Conservation (phyloP, 2,797 vertebrate species). For the Darevskia nairensis region DNA sequence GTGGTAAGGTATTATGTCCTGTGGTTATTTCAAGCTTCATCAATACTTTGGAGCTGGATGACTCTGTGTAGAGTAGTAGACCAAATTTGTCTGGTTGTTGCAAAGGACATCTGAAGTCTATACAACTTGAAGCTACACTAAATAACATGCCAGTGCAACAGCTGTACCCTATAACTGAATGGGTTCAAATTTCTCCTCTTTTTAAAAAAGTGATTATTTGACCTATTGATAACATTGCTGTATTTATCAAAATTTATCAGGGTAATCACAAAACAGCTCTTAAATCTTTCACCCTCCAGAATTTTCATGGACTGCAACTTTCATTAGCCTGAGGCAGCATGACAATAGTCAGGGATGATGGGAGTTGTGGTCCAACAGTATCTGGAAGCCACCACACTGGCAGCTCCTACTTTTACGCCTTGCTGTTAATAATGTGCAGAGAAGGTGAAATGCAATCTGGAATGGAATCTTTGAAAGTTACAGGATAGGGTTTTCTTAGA, state of each 20-base stretch:
- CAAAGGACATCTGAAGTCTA: too few relatives aligned
- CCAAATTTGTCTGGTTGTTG: too few relatives aligned
- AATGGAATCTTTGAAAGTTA: constrained; percentile 1
- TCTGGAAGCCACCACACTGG: too few relatives aligned
- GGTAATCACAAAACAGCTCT: not conserved
- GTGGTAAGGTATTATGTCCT: too few relatives aligned
- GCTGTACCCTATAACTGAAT: too few relatives aligned
- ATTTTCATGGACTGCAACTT: not conserved
- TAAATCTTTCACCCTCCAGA: not conserved
- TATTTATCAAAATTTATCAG: not conserved
- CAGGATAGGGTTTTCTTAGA: constrained; percentile 24
- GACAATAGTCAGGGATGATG: not conserved
- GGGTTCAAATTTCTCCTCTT: not conserved
- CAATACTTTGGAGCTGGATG: not conserved
- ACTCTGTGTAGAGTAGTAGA: not conserved
- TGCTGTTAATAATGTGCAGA: not conserved
- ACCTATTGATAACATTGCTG: not conserved
- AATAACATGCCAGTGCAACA: too few relatives aligned
- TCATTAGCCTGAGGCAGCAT: not conserved
- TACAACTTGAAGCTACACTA: too few relatives aligned
- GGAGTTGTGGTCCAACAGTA: too few relatives aligned
- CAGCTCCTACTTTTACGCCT: too few relatives aligned
- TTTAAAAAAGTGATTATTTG: not conserved
- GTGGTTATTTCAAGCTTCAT: not conserved
- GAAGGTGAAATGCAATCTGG: not conserved